A percentile compares a stretch with the other conserved stretches of the same genome.
Evolutionary conservation across 35 echinoderm and acorn worm genomes (phyloP).

Genomic region (Stichopus chloronotus): DNA sequence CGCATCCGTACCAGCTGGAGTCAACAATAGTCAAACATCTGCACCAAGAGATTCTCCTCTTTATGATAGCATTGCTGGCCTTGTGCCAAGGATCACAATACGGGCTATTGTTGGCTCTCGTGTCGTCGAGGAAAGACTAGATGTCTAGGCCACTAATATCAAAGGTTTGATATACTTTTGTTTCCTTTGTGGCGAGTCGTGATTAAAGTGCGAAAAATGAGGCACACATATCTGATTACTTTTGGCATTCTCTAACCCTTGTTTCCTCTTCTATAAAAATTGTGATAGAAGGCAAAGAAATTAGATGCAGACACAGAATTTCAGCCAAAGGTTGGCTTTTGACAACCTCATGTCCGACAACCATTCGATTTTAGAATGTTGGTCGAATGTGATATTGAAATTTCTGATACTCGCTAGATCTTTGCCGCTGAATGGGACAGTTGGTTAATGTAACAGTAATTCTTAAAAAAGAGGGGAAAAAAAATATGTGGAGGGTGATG

Average conservation of each 20-base stretch:
- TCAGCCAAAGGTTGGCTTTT: background rate
- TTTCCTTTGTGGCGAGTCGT: background rate
- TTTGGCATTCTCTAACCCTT: no score
- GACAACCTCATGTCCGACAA: background rate
- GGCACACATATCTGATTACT: no score
- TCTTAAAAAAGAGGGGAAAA: no score
- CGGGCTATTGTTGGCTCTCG: constrained; percentile 2
- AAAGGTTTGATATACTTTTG: background rate
- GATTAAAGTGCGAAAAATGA: background rate
- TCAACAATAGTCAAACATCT: background rate
- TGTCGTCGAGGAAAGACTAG: background rate
- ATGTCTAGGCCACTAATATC: constrained; percentile 12
- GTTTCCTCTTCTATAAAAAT: no score
- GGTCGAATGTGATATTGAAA: no score
- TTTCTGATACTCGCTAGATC: no score
- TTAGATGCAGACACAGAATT: background rate
- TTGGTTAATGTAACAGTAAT: no score
- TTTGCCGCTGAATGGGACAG: no score
- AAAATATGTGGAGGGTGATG: no score
- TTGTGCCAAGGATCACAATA: constrained; percentile 19
- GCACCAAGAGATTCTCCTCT: background rate
- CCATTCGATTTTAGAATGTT: no score
- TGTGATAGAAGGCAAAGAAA: background rate
- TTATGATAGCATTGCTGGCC: background rate
- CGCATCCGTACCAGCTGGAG: background rate